Evolutionary conservation across 2,797 vertebrate species (phyloP).

Genomic region (Siniperca scherzeri): DNA sequence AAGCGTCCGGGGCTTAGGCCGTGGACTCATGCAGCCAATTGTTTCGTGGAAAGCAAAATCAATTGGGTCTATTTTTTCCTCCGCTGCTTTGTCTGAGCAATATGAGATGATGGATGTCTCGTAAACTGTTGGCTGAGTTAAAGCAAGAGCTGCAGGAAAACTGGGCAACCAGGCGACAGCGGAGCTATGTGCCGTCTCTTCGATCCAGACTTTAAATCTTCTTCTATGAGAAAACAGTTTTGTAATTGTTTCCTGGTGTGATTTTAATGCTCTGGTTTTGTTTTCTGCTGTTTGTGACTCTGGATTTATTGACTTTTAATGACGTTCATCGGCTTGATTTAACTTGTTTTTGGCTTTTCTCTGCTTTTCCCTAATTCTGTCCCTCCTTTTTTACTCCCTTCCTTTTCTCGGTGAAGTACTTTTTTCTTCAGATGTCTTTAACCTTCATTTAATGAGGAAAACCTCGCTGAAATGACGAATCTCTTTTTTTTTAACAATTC

Average conservation of each 20-base stretch:
- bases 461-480: neutral
- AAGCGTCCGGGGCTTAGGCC: constrained; percentile 46
- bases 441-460: neutral
- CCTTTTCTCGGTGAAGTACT: neutral
- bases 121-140: constrained; percentile 18
- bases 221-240: constrained; percentile 16
- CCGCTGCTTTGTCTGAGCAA: constrained; percentile 20
- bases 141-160: neutral
- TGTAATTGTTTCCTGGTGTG: constrained; percentile 7
- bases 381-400: neutral
- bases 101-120: constrained; percentile 34
- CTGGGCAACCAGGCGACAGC: neutral
- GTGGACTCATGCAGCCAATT: constrained; percentile 9
- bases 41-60: constrained; percentile 55
- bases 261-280: neutral
- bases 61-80: constrained; percentile 57
- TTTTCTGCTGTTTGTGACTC: neutral
- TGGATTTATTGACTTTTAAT: neutral
- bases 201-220: neutral
- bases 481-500: too few species aligned
- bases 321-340: neutral
- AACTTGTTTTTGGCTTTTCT: neutral
- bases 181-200: neutral
- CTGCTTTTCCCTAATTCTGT: neutral
- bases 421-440: constrained; percentile 1